These are phyloP conservation scores for Coilia nasus DNA, from an alignment of 2,797 vertebrate species.

Conservation along the genomic window DNA sequence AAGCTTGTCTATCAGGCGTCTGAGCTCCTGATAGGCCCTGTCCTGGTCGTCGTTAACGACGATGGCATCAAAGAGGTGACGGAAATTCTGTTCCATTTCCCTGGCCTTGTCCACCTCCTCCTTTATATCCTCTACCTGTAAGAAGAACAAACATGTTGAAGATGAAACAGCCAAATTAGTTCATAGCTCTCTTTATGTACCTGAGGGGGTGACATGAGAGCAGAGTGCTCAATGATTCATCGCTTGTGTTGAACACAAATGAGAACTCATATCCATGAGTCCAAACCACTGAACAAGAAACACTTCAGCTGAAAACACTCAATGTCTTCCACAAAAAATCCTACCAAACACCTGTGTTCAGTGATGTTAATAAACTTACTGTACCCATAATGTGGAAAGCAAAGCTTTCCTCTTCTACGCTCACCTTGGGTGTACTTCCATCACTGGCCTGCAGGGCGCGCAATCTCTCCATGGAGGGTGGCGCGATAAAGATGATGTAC, in stretches of 20 bases:
- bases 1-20: conserved; percentile 89
- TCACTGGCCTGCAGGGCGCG: conserved; percentile 89
- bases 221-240: too few species aligned
- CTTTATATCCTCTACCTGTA: conserved; percentile 89
- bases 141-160: conserved; percentile 22
- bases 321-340: too few species aligned
- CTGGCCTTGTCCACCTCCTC: conserved; percentile 92
- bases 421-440: conserved; percentile 92
- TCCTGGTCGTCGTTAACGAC: conserved; percentile 90
- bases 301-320: too few species aligned
- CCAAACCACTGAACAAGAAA: too few species aligned
- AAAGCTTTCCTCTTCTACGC: not conserved
- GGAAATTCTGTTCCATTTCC: conserved; percentile 93
- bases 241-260: too few species aligned
- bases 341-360: too few species aligned
- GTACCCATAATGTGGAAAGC: not conserved
- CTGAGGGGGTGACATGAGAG: not conserved
- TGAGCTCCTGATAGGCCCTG: conserved; percentile 87
- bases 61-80: conserved; percentile 90
- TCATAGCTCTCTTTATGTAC: not conserved
- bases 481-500: conserved; percentile 94
- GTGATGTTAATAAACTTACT: too few species aligned
- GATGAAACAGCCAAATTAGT: not conserved
- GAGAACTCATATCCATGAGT: too few species aligned
- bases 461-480: conserved; percentile 91